phyloP scores from a whole-genome alignment of 2,113 vertebrate species.

The Vulpes lagopus region DNA sequence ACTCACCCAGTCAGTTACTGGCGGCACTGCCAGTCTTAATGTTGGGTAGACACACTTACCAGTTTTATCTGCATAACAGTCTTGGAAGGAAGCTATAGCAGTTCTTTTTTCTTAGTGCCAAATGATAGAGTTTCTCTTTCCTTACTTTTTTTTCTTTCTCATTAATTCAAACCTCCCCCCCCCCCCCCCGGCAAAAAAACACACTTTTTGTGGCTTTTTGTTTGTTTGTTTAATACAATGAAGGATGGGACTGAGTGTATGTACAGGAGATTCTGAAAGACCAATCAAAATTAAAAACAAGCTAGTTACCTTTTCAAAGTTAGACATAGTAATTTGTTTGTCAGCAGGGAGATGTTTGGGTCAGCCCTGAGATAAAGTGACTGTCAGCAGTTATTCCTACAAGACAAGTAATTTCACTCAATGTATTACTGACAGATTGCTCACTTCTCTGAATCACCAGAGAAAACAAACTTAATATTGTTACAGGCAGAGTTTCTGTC shows the following conservation, averaged over 20 bases:
- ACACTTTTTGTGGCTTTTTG: conserved; percentile 21
- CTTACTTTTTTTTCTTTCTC: not conserved
- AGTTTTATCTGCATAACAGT: conserved; percentile 93
- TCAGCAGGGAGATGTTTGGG: conserved; percentile 94
- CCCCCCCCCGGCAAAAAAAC: not conserved
- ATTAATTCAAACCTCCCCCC: conserved; percentile 14
- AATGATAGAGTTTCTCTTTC: conserved; percentile 74
- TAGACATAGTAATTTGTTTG: conserved; percentile 96
- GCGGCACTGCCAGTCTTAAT: conserved; percentile 96
- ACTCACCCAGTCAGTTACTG: conserved; percentile 93
- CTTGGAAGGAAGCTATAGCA: conserved; percentile 83
- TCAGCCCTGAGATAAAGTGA: conserved; percentile 90
- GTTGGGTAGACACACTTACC: conserved; percentile 90
- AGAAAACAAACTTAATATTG: conserved; percentile 95
- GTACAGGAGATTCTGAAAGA: conserved; percentile 89
- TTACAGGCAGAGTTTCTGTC: conserved; percentile 94
- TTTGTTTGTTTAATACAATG: conserved; percentile 17
- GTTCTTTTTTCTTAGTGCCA: conserved; percentile 77
- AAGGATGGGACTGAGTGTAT: conserved; percentile 83
- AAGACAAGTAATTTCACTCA: conserved; percentile 97
- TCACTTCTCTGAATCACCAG: conserved; percentile 95
- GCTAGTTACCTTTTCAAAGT: conserved; percentile 91
- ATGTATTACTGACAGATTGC: conserved; percentile 98
- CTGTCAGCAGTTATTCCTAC: conserved; percentile 94
- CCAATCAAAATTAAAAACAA: conserved; percentile 94